phyloP scores from a whole-genome alignment of 2,113 vertebrate species.

The Oxyura jamaicensis region DNA sequence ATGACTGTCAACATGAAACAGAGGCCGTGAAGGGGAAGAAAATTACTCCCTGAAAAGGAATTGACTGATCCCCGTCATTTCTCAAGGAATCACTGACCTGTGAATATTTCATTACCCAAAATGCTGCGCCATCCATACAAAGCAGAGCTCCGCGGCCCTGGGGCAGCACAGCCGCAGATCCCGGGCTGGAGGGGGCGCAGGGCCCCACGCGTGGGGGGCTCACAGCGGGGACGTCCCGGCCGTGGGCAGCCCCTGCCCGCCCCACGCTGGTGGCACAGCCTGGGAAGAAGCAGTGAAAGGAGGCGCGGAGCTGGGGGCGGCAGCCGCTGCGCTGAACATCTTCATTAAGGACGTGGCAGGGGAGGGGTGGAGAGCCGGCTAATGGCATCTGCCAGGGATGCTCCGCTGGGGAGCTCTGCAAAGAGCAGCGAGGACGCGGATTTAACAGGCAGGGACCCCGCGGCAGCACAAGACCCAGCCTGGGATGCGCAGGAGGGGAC shows the following conservation, averaged over 20 bases:
- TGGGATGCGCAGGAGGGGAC: neutral
- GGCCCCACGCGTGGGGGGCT: neutral
- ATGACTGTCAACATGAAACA: slow-evolving; percentile 87
- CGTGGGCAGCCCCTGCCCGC: neutral
- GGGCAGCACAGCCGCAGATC: neutral
- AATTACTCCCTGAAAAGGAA: slow-evolving; percentile 96
- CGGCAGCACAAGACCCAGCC: neutral
- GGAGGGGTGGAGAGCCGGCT: neutral
- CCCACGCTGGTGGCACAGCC: neutral
- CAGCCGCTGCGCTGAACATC: neutral
- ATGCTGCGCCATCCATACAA: slow-evolving; percentile 86
- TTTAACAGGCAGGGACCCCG: neutral
- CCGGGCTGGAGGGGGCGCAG: rapidly evolving
- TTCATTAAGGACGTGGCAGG: neutral
- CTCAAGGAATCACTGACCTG: slow-evolving; percentile 89
- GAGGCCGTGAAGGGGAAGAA: slow-evolving; percentile 81
- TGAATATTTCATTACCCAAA: slow-evolving; percentile 94
- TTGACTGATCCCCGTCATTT: slow-evolving; percentile 94
- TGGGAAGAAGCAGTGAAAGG: neutral
- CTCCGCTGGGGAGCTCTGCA: neutral
- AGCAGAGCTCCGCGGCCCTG: slow-evolving; percentile 52
- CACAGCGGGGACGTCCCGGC: rapidly evolving
- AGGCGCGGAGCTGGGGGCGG: neutral
- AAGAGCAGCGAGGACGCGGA: neutral
- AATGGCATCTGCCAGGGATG: neutral